phyloP scores from a whole-genome alignment of 2,113 vertebrate species.

The Herpailurus yagouaroundi region DNA sequence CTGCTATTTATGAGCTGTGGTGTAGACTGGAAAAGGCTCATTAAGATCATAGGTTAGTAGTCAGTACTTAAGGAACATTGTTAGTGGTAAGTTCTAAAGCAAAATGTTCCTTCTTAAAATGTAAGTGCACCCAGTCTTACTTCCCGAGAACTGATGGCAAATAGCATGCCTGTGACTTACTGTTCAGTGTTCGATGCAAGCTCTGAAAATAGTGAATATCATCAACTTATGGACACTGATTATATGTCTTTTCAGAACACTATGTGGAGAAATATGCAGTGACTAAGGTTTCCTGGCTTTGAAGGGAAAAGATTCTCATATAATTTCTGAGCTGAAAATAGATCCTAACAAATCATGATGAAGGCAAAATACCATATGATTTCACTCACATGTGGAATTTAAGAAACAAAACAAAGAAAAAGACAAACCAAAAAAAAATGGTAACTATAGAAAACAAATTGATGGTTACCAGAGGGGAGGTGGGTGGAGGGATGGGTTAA shows the following conservation, averaged over 20 bases:
- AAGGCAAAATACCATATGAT: neutral
- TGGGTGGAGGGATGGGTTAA: neutral
- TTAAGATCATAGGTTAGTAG: neutral
- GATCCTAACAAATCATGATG: neutral
- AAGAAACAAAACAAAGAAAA: neutral
- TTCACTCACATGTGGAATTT: neutral
- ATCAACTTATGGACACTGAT: neutral
- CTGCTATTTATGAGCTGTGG: neutral
- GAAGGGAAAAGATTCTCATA: neutral
- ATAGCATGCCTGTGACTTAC: neutral
- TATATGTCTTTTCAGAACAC: neutral
- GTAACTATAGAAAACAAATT: neutral
- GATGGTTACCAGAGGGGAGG: neutral
- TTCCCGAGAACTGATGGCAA: neutral
- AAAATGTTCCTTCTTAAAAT: neutral
- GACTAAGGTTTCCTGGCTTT: neutral
- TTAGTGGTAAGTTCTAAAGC: neutral
- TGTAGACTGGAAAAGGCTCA: neutral
- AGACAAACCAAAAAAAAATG: neutral
- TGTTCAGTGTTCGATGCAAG: neutral
- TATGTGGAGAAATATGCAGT: neutral
- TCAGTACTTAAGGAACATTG: neutral
- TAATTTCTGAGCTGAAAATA: constrained; percentile 43
- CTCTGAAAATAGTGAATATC: neutral
- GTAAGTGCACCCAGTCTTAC: no score